These are phyloP conservation scores for Trichomycterus rosablanca DNA, from an alignment of 2,113 vertebrate species.

Conservation along the genomic window DNA sequence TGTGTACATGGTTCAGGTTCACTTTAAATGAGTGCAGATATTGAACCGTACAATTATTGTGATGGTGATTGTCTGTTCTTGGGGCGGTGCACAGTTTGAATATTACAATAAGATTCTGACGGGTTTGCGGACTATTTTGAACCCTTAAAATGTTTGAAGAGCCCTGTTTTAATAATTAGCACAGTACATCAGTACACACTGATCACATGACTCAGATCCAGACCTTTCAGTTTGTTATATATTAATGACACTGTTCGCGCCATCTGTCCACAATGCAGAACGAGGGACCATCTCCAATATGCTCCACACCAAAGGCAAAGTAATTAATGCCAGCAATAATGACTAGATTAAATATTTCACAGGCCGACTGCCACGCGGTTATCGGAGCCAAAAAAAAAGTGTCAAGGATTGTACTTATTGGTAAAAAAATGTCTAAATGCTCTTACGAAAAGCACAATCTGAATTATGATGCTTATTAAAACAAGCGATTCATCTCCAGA, in stretches of 20 bases:
- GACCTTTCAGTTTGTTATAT: slow-evolving; percentile 91
- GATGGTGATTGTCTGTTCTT: no score
- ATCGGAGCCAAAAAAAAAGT: slow-evolving; percentile 88
- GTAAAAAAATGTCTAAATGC: slow-evolving; percentile 53
- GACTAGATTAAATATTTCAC: slow-evolving; percentile 97
- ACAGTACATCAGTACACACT: slow-evolving; percentile 81
- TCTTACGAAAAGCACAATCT: background rate
- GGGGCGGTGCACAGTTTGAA: no score
- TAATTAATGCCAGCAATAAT: slow-evolving; percentile 98
- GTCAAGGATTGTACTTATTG: slow-evolving; percentile 80
- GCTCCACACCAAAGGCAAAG: slow-evolving; percentile 93
- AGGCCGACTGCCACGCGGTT: slow-evolving; percentile 90
- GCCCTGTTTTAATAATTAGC: slow-evolving; percentile 8
- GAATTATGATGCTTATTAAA: background rate
- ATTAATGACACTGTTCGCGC: slow-evolving; percentile 94
- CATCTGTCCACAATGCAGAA: slow-evolving; percentile 82
- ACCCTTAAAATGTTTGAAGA: no score
- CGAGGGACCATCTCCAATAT: slow-evolving; percentile 92
- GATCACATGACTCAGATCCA: slow-evolving; percentile 82
- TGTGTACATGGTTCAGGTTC: no score
- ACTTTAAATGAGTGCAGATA: no score
- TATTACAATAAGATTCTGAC: no score
- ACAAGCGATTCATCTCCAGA: background rate
- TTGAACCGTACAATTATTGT: no score
- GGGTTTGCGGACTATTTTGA: no score